Evolutionary conservation across 2,888 invertebrate species (phyloP).

Genomic region (Strigamia crassipes): DNA sequence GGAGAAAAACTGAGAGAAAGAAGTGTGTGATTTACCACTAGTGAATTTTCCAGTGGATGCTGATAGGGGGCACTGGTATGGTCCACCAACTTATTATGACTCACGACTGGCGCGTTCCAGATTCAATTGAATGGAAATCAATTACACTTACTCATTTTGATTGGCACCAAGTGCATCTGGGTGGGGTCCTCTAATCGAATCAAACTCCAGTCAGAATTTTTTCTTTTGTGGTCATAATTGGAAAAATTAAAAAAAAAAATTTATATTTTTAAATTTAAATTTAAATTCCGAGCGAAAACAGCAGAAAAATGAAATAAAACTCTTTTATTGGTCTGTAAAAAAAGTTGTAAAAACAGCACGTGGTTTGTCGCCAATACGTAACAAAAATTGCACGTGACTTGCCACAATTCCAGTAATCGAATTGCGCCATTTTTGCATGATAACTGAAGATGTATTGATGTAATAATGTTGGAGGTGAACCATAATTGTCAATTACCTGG

Average conservation of each 20-base stretch:
- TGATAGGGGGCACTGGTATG: slow-evolving; percentile 22
- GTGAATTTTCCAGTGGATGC: slow-evolving; percentile 14
- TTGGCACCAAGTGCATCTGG: neutral
- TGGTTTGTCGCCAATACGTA: neutral
- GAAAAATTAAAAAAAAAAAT: no score
- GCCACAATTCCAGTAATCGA: neutral
- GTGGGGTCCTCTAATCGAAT: neutral
- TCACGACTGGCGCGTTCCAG: neutral
- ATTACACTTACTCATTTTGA: slow-evolving; percentile 33
- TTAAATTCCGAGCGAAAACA: no score
- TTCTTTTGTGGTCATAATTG: no score
- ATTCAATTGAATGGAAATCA: slow-evolving; percentile 29
- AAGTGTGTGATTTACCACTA: slow-evolving; percentile 11
- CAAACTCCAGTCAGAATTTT: neutral
- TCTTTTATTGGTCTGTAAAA: no score
- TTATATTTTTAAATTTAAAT: no score
- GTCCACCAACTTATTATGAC: slow-evolving; percentile 18
- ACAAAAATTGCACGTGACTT: neutral
- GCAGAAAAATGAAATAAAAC: no score
- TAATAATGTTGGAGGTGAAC: slow-evolving; percentile 13
- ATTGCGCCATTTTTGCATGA: neutral
- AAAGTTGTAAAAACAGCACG: neutral
- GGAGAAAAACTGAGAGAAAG: neutral
- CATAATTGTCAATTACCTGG: neutral
- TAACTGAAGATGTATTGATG: neutral